phyloP scores from a whole-genome alignment of 1,140 invertebrate species.

The Cydia fagiglandana region DNA sequence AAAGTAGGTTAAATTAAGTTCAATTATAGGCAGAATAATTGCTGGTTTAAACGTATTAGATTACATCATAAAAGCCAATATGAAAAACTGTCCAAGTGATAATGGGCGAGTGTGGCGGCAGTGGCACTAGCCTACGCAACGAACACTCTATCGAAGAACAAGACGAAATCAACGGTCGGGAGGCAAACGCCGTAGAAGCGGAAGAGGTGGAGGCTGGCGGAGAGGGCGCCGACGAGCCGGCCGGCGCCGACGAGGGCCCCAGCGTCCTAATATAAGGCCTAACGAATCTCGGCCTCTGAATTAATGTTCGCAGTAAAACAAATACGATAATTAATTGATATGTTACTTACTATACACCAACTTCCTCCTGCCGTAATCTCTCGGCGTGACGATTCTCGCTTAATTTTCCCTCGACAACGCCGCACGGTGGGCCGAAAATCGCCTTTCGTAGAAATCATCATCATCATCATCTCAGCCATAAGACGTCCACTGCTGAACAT shows the following conservation, averaged over 20 bases:
- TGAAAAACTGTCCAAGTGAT: too few relatives aligned
- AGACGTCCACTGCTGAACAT: too few relatives aligned
- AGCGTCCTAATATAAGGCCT: background rate
- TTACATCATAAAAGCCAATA: too few relatives aligned
- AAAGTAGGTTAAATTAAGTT: too few relatives aligned
- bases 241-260: conserved; percentile 11
- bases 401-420: background rate
- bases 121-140: conserved; percentile 63
- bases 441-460: too few relatives aligned
- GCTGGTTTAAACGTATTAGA: too few relatives aligned
- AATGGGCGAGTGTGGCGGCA: conserved; percentile 77
- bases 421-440: too few relatives aligned
- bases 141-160: conserved; percentile 67
- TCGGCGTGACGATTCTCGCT: background rate
- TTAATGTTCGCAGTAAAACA: too few relatives aligned
- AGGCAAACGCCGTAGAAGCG: conserved; percentile 19
- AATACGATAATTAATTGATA: background rate
- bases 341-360: background rate
- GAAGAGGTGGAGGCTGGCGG: background rate
- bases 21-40: too few relatives aligned
- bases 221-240: conserved; percentile 23
- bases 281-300: too few relatives aligned
- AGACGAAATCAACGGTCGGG: conserved; percentile 45
- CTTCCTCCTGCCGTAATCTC: background rate
- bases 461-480: too few relatives aligned